These are phyloP conservation scores for Agrilus mali DNA, from an alignment of 2,888 invertebrate species.

Conservation along the genomic window DNA sequence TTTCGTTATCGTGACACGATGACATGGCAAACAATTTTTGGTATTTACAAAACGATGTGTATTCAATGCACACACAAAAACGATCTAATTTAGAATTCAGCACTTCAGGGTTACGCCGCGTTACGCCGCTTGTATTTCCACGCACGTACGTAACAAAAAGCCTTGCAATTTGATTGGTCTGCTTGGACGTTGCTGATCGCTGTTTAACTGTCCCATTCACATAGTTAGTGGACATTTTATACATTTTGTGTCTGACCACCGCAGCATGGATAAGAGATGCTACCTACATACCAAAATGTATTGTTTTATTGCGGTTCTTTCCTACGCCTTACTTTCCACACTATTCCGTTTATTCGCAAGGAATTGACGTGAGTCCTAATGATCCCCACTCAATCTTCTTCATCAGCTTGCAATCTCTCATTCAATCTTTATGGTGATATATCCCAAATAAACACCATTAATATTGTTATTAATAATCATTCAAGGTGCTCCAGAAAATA, in stretches of 20 bases:
- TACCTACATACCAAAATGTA: slow-evolving; percentile 12
- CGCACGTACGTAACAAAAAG: slow-evolving; percentile 23
- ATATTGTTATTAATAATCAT: too few relatives aligned
- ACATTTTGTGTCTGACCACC: slow-evolving; percentile 20
- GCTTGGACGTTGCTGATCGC: slow-evolving; percentile 23
- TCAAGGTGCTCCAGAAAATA: too few relatives aligned
- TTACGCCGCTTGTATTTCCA: slow-evolving; percentile 17
- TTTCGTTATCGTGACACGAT: too few relatives aligned
- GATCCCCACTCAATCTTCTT: too few relatives aligned
- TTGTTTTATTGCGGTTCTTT: too few relatives aligned
- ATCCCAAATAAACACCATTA: too few relatives aligned
- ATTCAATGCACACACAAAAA: slow-evolving; percentile 11
- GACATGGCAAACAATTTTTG: too few relatives aligned
- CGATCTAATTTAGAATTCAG: slow-evolving; percentile 14
- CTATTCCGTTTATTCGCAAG: too few relatives aligned
- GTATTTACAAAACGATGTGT: slow-evolving; percentile 6
- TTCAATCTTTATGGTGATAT: too few relatives aligned
- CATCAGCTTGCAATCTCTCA: too few relatives aligned
- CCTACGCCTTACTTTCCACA: too few relatives aligned
- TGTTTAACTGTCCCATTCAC: slow-evolving; percentile 26
- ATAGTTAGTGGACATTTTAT: slow-evolving; percentile 19
- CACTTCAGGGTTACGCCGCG: slow-evolving; percentile 13
- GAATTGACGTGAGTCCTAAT: too few relatives aligned
- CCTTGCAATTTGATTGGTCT: slow-evolving; percentile 24
- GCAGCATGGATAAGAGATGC: slow-evolving; percentile 16